phyloP scores from a whole-genome alignment of 1,140 invertebrate genomes.

The Proctacanthus coquilletti region DNA sequence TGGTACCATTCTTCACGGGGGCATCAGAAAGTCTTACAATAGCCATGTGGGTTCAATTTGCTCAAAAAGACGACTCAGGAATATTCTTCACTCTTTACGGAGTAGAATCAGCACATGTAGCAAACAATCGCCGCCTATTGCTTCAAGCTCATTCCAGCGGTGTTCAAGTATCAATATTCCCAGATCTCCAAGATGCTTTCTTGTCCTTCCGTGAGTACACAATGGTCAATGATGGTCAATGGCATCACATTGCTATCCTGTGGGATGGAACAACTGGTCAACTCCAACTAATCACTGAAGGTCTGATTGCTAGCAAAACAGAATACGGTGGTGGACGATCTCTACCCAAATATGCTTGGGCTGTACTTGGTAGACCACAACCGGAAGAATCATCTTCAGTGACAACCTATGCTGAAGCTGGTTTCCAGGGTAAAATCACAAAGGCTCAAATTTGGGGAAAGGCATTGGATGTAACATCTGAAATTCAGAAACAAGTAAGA shows the following conservation, averaged over 20 bases:
- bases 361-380: conserved; percentile 78
- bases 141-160: conserved; percentile 82
- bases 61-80: conserved; percentile 72
- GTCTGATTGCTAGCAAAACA: conserved; percentile 76
- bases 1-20: conserved; percentile 74
- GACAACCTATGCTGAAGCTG: conserved; percentile 63
- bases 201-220: conserved; percentile 80
- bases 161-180: conserved; percentile 76
- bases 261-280: conserved; percentile 79
- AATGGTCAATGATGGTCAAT: conserved; percentile 88
- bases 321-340: conserved; percentile 68
- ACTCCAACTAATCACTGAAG: conserved; percentile 79
- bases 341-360: conserved; percentile 72
- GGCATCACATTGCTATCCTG: conserved; percentile 89
- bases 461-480: conserved; percentile 75
- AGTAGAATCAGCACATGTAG: conserved; percentile 65
- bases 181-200: conserved; percentile 77
- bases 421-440: conserved; percentile 89
- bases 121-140: conserved; percentile 59
- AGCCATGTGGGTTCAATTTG: conserved; percentile 92
- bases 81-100: conserved; percentile 88
- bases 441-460: conserved; percentile 91
- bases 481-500: conserved; percentile 84
- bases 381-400: conserved; percentile 38
- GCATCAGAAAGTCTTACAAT: conserved; percentile 66